Base-by-base conservation (phyloP, 2,888 invertebrate genomes). In the Pandemis corylana region DNA sequence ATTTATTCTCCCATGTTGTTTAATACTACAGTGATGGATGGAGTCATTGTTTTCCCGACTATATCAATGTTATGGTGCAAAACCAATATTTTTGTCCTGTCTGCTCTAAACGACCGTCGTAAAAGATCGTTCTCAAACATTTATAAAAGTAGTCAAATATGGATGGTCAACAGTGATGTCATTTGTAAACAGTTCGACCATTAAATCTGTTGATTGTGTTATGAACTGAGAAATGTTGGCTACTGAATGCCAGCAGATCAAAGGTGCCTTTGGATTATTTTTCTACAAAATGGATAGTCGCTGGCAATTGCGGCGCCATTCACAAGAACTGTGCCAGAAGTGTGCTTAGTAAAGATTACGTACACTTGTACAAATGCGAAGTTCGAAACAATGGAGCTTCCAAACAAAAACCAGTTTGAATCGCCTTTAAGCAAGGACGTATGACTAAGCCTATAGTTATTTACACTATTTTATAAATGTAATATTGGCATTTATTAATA, bases 81-180 rank as follows among this genome's bases (percentile, higher is more conserved):
- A 71, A 41, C 46, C 41, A 71, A 75, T 70, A 70, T 75, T 75
- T 20, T 66, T 61, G 41, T 75, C 66, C 66, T 71, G 70, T 63
- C 70, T 42, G 66, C 61, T 66, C 70, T 64, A 36, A 12, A 66
- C 44, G 70, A 70, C 70, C 75, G 42, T 44, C 61, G 61, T 53
- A 28, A 62, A 66, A 67, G 42, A 53, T 51, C 67, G 9, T 75
- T 53, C 66, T 61, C 46, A 67, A 67, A 73, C 76, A 78, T 76
- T 72, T 80, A 80, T 79, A 80, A 78, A 78, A 67, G 77, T 76
- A 76, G 77, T 77, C 78, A 81, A 83, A 83, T 80, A 82, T 79
- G 78, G 76, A 56, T 42, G 72, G 77, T 78, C 77, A 78, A 79
- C 76, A 80, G 78, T 81, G 83, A 80, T 82, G 69, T 77, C 73